Base-by-base conservation (phyloP, 2,113 vertebrate genomes). In the Seriola quinqueradiata region DNA sequence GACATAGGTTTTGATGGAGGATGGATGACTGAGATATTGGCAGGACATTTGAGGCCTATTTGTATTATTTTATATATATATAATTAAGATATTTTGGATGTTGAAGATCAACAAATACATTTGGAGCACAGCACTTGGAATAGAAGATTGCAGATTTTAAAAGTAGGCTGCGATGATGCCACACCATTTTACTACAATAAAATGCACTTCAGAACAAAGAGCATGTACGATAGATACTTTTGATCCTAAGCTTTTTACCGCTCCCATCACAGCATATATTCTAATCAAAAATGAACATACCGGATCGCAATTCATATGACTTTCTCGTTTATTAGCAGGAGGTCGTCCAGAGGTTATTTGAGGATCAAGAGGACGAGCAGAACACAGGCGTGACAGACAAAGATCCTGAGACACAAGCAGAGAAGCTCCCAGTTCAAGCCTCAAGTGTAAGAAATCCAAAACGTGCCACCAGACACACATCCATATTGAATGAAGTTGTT, bases 341-440 rank as follows among this genome's bases (percentile, higher is more conserved):
- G 63, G 75, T 95, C 46, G 94, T 95, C 0, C 95, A 94, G 82
- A 93, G 86, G 57, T 83, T 96, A 72, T 96, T 96, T 81, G 79
- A 89, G n/a, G 94, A 95, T 73, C 66, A 87, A 50, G 91, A 90
- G 16, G 91, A 91, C 2, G 87, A 89, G 50, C 61, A 71, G 70
- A 82, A 28, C 8, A 19, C 68, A 13, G 8, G 75, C 19, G 65
- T 70, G 79, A 40, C 65, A 0, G 70, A 86, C 2, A 74, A 82
- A 71, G 69, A 70, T 67, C 23, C 70, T 2, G 68, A 57, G 36
- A 52, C 67, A 28, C 59, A 28, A 82, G 44, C 59, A 14, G 81
- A 85, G 58, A 80, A 69, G 40, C 63, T 38, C 25, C 58, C 34
- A 16, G 52, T 40, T 72, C 80, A 77, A 71, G 21, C 76, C 17